Base-by-base conservation (phyloP, 1,140 invertebrate genomes). In the Aricia agestis region DNA sequence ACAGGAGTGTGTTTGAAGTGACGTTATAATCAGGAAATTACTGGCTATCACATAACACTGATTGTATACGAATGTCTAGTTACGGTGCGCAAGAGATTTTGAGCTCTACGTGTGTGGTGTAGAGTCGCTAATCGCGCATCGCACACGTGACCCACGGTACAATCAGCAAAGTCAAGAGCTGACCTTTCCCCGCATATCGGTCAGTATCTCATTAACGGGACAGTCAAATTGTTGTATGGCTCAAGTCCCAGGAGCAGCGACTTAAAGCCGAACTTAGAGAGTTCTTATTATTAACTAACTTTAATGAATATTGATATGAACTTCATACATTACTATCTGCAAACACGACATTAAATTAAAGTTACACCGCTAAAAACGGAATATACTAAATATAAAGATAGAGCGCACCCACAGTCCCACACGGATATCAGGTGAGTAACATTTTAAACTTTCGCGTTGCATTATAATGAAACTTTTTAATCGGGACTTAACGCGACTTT, bases 181-280 rank as follows among this genome's bases (percentile, higher is more conserved):
- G 73, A 80, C 78, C 78, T 76, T 75, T 80, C 72, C 74, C 71
- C 74, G 69, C 70, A 77, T 80, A 82, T 79, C 78, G 80, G 80
- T 79, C 80, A 80, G 74, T 80, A 82, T 77, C 80, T 82, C 78
- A 82, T 82, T 82, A 82, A 80, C 80, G 78, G 78, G 74, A 79
- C 75, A 72, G 70, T 72, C 69, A 71, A 66, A 76, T 67, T 58
- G 66, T 67, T 61, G 66, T 69, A 11, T 61, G 70, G 70, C 66
- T 10, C 58, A 74, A 74, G 70, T 68, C 3, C 72, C 18, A 68
- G 6, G 42, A 58, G 2, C 5, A 36, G 36, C 5, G 36, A 36
- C 36, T 36, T 9, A 36, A 6, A 9, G 9, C 36, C 36, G 9
- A 1, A 5, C 36, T 36, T 9, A 36, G 36, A 5, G 5, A 7